Base-by-base conservation (phyloP, 1,140 invertebrate species). In the Bradynema listronoti region DNA sequence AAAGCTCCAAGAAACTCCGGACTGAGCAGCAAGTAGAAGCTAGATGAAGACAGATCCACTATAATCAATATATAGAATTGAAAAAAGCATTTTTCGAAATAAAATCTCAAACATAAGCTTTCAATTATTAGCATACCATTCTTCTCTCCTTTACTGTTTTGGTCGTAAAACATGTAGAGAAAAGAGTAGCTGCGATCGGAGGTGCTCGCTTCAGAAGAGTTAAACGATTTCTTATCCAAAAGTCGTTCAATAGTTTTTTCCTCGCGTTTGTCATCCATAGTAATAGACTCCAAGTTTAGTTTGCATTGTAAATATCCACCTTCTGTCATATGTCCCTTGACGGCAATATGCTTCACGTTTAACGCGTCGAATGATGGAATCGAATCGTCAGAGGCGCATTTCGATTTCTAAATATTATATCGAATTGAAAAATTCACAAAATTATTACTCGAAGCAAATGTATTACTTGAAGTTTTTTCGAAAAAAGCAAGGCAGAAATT, bases 1-100 rank as follows among this genome's bases (percentile, higher is more conserved):
- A 76, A 51, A 25, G 62, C 58, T 24, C 75, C 73, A 7, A 76
- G 33, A 41, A 76, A 76, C 53, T 76, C 75, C 5, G 73, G 73
- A 52, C 61, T 72, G 16, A 76, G 59, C 43, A 70, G 69, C 14
- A 76, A 50, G 65, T 73, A 76, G 64, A 76, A 77, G 1, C 73
- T 51, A 4, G 60, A 61, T 24, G 74, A 71, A 22, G 46, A 58
- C 6, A 78, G 34, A 34, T 66, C 56, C 9, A 77, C 71, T 75
- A 27, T n/a, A n/a, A n/a, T n/a, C n/a, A n/a, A n/a, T n/a, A n/a
- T n/a, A n/a, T n/a, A n/a, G n/a, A n/a, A n/a, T n/a, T n/a, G n/a
- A n/a, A n/a, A n/a, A n/a, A n/a, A n/a, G n/a, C n/a, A n/a, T n/a
- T n/a, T n/a, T n/a, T n/a, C n/a, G n/a, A n/a, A n/a, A n/a, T n/a